Evolutionary conservation across 92 coral and sea anemone genomes (phyloP).

Genomic region (Porites divaricata): DNA sequence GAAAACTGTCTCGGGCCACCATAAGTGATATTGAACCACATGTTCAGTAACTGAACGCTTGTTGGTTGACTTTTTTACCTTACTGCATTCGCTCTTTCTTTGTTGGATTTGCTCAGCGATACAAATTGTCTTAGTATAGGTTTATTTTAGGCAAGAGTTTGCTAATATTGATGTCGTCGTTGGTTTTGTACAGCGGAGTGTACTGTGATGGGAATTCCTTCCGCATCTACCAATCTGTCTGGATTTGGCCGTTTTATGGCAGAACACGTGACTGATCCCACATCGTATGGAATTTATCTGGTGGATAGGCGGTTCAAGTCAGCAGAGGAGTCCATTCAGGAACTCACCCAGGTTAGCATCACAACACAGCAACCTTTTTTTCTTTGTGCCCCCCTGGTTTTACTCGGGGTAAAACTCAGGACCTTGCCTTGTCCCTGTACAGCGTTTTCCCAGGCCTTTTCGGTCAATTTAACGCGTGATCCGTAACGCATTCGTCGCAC

Average conservation of each 20-base stretch:
- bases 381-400: too few relatives aligned
- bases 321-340: slow-evolving; percentile 87
- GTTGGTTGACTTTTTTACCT: too few relatives aligned
- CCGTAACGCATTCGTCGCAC: too few relatives aligned
- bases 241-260: slow-evolving; percentile 99
- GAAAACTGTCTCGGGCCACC: too few relatives aligned
- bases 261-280: slow-evolving; percentile 95
- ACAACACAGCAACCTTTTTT: background rate
- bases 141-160: background rate
- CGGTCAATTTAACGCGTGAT: too few relatives aligned
- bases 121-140: too few relatives aligned
- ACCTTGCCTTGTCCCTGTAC: background rate
- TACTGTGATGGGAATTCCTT: slow-evolving; percentile 98
- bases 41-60: too few relatives aligned
- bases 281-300: slow-evolving; percentile 96
- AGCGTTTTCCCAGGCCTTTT: too few relatives aligned
- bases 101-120: too few relatives aligned
- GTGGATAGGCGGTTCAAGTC: slow-evolving; percentile 90
- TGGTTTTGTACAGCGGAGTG: slow-evolving; percentile 78
- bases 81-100: too few relatives aligned
- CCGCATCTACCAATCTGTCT: slow-evolving; percentile 93
- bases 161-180: background rate
- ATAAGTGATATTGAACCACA: too few relatives aligned
- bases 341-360: slow-evolving; percentile 76
- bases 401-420: background rate